Conservation (phyloP, 2,888 invertebrate species). For the Anoncus sp. region DNA sequence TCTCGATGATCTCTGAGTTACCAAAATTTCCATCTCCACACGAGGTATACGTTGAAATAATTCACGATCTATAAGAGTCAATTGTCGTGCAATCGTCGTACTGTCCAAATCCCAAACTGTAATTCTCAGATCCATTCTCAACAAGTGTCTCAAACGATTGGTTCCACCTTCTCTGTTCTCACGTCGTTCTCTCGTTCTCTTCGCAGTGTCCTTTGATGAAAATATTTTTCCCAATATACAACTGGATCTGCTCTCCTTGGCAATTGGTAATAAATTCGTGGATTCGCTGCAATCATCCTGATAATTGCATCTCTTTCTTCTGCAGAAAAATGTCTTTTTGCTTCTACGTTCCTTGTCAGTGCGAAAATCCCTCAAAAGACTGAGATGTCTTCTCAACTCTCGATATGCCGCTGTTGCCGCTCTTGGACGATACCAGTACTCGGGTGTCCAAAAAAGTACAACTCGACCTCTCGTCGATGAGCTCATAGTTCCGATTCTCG, state of each 20-base stretch:
- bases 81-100: slow-evolving; percentile 83
- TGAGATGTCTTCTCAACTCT: slow-evolving; percentile 81
- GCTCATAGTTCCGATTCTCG: slow-evolving; percentile 57
- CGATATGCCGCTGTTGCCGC: slow-evolving; percentile 82
- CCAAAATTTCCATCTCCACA: slow-evolving; percentile 82
- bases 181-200: slow-evolving; percentile 30
- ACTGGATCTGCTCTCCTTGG: slow-evolving; percentile 63
- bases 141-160: slow-evolving; percentile 79
- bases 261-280: slow-evolving; percentile 17
- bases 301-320: slow-evolving; percentile 56
- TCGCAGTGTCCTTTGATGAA: slow-evolving; percentile 62
- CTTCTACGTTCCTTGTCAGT: slow-evolving; percentile 53
- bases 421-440: slow-evolving; percentile 85
- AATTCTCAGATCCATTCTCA: slow-evolving; percentile 81
- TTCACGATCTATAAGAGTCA: slow-evolving; percentile 85
- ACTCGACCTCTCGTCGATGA: slow-evolving; percentile 76
- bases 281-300: slow-evolving; percentile 12
- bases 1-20: slow-evolving; percentile 82
- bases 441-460: slow-evolving; percentile 85
- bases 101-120: slow-evolving; percentile 85
- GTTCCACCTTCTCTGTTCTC: slow-evolving; percentile 38
- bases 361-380: slow-evolving; percentile 64
- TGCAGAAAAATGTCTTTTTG: slow-evolving; percentile 68
- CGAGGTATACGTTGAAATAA: slow-evolving; percentile 84
- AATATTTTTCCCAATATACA: slow-evolving; percentile 73